Evolutionary conservation across 2,113 vertebrate genomes (phyloP).

Genomic region (Ophthalmolycus amberensis): DNA sequence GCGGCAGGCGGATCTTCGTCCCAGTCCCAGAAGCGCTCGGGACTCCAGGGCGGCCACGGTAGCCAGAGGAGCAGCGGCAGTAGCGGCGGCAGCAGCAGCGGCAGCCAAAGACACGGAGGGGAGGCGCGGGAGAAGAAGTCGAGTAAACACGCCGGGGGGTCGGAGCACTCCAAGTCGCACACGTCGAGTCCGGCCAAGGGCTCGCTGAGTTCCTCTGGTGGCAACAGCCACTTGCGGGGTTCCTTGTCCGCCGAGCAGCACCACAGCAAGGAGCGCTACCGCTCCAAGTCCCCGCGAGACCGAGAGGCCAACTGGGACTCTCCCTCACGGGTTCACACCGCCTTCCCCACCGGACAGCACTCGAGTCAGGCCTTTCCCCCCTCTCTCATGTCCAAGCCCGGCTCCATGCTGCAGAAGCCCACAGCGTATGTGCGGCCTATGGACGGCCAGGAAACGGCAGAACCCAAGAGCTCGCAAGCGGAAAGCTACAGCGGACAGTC

Average conservation of each 20-base stretch:
- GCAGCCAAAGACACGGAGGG: slow-evolving; percentile 91
- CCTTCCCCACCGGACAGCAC: slow-evolving; percentile 91
- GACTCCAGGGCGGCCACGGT: slow-evolving; percentile 86
- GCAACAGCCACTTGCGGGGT: slow-evolving; percentile 85
- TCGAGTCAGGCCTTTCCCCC: slow-evolving; percentile 94
- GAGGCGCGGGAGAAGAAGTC: slow-evolving; percentile 90
- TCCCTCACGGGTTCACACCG: slow-evolving; percentile 91
- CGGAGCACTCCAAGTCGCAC: slow-evolving; percentile 93
- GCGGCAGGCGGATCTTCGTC: slow-evolving; percentile 86
- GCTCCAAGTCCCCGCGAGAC: slow-evolving; percentile 95
- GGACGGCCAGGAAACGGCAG: slow-evolving; percentile 97
- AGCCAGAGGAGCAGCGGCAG: slow-evolving; percentile 80
- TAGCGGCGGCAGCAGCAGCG: slow-evolving; percentile 74
- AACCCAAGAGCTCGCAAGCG: slow-evolving; percentile 90
- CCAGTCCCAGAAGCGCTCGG: slow-evolving; percentile 92
- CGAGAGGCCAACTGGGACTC: slow-evolving; percentile 96
- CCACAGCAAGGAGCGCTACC: slow-evolving; percentile 93
- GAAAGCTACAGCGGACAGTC: slow-evolving; percentile 91
- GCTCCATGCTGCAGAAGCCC: slow-evolving; percentile 97
- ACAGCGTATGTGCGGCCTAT: slow-evolving; percentile 98
- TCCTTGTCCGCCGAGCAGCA: slow-evolving; percentile 91
- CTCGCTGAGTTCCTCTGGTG: slow-evolving; percentile 86
- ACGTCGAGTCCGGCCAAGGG: slow-evolving; percentile 92
- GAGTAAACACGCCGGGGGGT: slow-evolving; percentile 88
- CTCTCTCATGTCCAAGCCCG: slow-evolving; percentile 94